Conservation (phyloP, 2,113 vertebrate species). For the Cyprinodon tularosa region DNA sequence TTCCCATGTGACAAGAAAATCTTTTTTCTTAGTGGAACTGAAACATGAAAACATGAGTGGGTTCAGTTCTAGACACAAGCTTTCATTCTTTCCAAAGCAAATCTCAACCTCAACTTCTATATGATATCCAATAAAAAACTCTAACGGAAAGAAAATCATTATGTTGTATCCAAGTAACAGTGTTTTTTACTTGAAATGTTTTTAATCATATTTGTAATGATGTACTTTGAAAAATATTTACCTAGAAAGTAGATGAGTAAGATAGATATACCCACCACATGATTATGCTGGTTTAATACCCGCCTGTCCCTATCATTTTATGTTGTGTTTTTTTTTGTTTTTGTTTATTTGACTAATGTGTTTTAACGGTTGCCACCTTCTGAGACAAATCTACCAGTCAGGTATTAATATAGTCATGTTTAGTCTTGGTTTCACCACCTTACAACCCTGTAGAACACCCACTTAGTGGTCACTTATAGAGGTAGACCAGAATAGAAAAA, state of each 20-base stretch:
- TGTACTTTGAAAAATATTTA: background rate
- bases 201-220: background rate
- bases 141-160: background rate
- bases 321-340: too few relatives aligned
- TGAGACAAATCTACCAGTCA: background rate
- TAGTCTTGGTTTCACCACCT: background rate
- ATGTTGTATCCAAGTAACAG: background rate
- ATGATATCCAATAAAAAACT: background rate
- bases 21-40: constrained; percentile 13
- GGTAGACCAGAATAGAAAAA: background rate
- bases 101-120: constrained; percentile 1
- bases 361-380: background rate
- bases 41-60: background rate
- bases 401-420: background rate
- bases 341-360: too few relatives aligned
- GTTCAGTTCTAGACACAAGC: background rate
- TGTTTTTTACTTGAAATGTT: background rate
- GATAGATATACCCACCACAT: too few relatives aligned
- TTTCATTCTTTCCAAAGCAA: background rate
- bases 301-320: too few relatives aligned
- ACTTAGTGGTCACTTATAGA: background rate
- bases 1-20: constrained; percentile 7
- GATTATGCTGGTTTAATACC: too few relatives aligned
- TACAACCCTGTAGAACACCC: background rate
- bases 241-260: background rate